Base-by-base conservation (phyloP, 2,888 invertebrate species). In the Plebejus argus region DNA sequence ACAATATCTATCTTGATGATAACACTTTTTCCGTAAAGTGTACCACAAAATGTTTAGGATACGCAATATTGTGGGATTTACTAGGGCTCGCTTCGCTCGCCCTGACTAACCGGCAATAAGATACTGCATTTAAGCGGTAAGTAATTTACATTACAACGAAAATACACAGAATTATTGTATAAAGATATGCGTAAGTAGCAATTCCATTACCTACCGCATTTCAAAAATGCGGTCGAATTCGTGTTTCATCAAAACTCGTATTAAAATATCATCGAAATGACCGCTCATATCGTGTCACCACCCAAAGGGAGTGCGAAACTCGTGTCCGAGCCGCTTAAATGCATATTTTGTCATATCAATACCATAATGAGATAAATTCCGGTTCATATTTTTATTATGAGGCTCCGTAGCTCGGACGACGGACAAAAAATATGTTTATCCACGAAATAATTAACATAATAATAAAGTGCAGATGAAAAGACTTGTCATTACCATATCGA, bases 401-500 rank as follows among this genome's bases (percentile, higher is more conserved):
- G 66, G 28, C 66, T 66, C 66, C 66, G 10, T 33, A 66, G 39
- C 28, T 28, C 23, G 49, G 15, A 1, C 15, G 15, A 39, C 10
- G 74, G 20, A 28, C 74, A 74, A 74, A 74, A 74, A 74, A 53
- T 74, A 53, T 74, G 74, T 74, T 49, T 74, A 28, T 53, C 23
- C 39, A 61, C 71, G 39, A 77, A 77, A 77, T 71, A 77, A 77
- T 77, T 77, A 71, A 49, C 77, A 77, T 77, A 72, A 71, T 79
- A 76, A 80, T 79, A 78, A 77, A 78, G 79, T 76, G 76, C 72
- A 78, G 79, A 80, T 79, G 80, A 80, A 77, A 79, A 81, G 81
- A 81, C 80, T 77, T 78, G 80, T 79, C 81, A 81, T 81, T 81
- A 80, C 81, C 81, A 81, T 81, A 81, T 80, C 70, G 23, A 79